Conservation (phyloP, 2,113 vertebrate species). For the Bubo blakistoni region DNA sequence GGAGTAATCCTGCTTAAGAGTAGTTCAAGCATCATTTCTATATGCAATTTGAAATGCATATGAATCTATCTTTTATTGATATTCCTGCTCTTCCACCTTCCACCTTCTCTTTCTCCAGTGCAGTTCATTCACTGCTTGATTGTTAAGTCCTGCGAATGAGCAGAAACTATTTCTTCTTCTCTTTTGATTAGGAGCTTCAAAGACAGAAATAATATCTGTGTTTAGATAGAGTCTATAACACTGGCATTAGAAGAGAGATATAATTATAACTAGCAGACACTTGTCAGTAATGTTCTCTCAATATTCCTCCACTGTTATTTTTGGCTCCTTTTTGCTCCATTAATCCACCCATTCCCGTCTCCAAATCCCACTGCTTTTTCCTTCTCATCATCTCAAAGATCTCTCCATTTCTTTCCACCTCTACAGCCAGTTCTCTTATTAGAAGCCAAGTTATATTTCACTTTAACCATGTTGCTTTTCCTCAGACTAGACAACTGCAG, state of each 20-base stretch:
- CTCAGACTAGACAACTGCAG: not conserved
- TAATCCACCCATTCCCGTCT: constrained; percentile 32
- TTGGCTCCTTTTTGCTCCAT: constrained; percentile 5
- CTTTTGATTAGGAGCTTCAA: not conserved
- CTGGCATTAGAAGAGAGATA: constrained; percentile 14
- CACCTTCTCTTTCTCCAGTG: not conserved
- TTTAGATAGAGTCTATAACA: constrained; percentile 34
- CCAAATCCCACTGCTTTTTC: constrained; percentile 33
- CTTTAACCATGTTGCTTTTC: not conserved
- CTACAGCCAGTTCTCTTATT: constrained; percentile 7
- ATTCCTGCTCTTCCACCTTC: not conserved
- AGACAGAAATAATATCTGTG: constrained; percentile 33
- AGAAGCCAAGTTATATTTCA: not conserved
- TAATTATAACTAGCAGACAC: constrained; percentile 44
- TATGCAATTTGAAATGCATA: not conserved
- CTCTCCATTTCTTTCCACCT: constrained; percentile 34
- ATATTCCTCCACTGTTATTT: constrained; percentile 39
- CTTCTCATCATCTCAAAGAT: constrained; percentile 21
- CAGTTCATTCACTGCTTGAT: not conserved
- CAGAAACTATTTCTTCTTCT: not conserved
- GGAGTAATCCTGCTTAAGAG: not conserved
- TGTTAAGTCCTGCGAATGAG: not conserved
- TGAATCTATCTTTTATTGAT: not conserved
- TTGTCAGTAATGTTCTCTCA: constrained; percentile 44
- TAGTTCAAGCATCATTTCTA: not conserved